These are phyloP conservation scores for Drosophila mayri DNA, from an alignment of 1,140 invertebrate genomes.

Conservation along the genomic window DNA sequence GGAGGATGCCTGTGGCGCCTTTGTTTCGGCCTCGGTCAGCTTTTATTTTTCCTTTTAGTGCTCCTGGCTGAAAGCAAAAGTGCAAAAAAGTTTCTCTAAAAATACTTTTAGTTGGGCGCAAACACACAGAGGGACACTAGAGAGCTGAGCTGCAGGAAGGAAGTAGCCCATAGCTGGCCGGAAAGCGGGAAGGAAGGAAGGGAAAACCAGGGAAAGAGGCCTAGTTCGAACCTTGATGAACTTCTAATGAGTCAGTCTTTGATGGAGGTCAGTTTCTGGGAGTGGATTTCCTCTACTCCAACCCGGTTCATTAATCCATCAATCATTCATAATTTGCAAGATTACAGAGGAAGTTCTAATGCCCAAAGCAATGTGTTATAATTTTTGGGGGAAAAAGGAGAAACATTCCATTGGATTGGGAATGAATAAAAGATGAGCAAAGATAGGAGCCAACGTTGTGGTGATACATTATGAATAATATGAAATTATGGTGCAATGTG, in stretches of 20 bases:
- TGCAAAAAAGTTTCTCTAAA: constrained; percentile 51
- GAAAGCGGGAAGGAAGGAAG: constrained; percentile 10
- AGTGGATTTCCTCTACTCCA: not conserved
- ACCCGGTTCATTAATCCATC: constrained; percentile 28
- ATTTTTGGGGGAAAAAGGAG: not conserved
- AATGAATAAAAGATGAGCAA: constrained; percentile 31
- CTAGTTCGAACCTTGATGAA: constrained; percentile 33
- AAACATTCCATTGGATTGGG: not conserved
- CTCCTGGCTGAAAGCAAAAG: constrained; percentile 60
- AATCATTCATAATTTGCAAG: constrained; percentile 51
- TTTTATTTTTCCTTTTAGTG: constrained; percentile 30
- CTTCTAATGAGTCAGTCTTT: constrained; percentile 42
- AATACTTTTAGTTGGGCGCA: constrained; percentile 23
- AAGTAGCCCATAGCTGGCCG: constrained; percentile 29
- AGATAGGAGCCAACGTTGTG: not conserved
- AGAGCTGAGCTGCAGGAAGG: constrained; percentile 25
- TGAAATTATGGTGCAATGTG: constrained; percentile 1
- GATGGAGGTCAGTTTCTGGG: constrained; percentile 1
- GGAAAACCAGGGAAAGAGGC: constrained; percentile 1
- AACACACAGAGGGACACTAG: not conserved
- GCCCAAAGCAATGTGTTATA: constrained; percentile 8
- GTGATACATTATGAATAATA: constrained; percentile 6
- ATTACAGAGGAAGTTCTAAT: not conserved
- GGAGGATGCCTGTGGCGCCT: constrained; percentile 38
- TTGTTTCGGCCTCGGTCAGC: constrained; percentile 40